These are phyloP conservation scores for Drosophila saltans DNA, from an alignment of 1,140 invertebrate species.

Conservation along the genomic window DNA sequence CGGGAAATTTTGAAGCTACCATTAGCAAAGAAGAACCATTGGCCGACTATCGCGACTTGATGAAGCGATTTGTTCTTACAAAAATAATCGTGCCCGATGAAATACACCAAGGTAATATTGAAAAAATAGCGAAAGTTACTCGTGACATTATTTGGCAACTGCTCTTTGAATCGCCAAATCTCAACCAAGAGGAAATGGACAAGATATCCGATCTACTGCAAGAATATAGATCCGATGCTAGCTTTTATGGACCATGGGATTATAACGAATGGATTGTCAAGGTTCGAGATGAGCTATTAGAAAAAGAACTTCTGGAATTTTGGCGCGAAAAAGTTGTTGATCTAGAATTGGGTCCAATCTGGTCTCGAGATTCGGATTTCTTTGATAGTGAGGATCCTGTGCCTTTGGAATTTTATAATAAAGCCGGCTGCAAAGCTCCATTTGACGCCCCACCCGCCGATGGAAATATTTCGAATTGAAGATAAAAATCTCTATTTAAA, in stretches of 20 bases:
- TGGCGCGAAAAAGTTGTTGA: slow-evolving; percentile 69
- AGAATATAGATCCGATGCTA: slow-evolving; percentile 60
- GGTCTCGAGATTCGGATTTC: slow-evolving; percentile 68
- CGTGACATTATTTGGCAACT: slow-evolving; percentile 55
- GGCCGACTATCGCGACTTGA: slow-evolving; percentile 53
- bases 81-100: slow-evolving; percentile 52
- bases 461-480: not conserved
- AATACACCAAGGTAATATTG: slow-evolving; percentile 41
- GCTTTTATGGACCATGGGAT: slow-evolving; percentile 56
- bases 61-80: slow-evolving; percentile 57
- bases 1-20: slow-evolving; percentile 54
- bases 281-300: slow-evolving; percentile 63
- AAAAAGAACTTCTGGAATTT: slow-evolving; percentile 55
- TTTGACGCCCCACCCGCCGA: slow-evolving; percentile 26
- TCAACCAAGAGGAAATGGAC: slow-evolving; percentile 30
- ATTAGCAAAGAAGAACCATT: slow-evolving; percentile 41
- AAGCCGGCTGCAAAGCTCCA: slow-evolving; percentile 65
- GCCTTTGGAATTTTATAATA: slow-evolving; percentile 65
- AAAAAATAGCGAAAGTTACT: slow-evolving; percentile 47
- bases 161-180: slow-evolving; percentile 47
- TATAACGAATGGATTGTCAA: slow-evolving; percentile 71
- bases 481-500: not conserved
- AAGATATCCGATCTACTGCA: slow-evolving; percentile 61
- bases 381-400: slow-evolving; percentile 53
- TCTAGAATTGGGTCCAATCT: slow-evolving; percentile 67